Base-by-base conservation (phyloP, 2,797 vertebrate species). In the Gallirallus australis region DNA sequence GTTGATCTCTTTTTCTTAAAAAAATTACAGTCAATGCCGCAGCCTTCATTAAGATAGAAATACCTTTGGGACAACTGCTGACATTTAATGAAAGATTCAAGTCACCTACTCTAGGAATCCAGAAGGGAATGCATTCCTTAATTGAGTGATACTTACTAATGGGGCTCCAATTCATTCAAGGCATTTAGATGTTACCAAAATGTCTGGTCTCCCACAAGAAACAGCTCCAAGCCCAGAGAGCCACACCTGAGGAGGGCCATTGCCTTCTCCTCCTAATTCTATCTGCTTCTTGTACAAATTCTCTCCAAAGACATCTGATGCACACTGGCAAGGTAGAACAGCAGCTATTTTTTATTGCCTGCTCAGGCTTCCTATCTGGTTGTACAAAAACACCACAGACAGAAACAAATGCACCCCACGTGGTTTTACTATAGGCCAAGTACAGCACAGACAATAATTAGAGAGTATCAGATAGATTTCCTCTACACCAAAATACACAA, bases 61-160 rank as follows among this genome's bases (percentile, higher is more conserved):
- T 48, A 35, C 81, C 66, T 71, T 33, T 27, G 57, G 77, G 94
- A 78, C 39, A 35, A 28, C 60, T 23, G 24, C 60, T 90, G 72
- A 50, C 21, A 6, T 42, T 82, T 85, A 59, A 85, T 60, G 60
- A 92, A 92, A 91, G 28, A 91, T 21, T 93, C 64, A 50, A 83
- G 71, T 66, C 52, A 72, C 65, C 78, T 90, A 72, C 68, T 77
- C 76, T 13, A 77, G 35, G 52, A 85, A 95, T 35, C 21, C 93
- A 48, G 56, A 68, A 72, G 71, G 81, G 93, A 93, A 91, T 85
- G 79, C 12, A 15, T 70, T 57, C 39, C 28, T 87, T 94, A 93
- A 93, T 63, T 92, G 60, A 89, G 87, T 56, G 68, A 76, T 80
- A 27, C 64, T 95, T 80, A 50, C 82, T 91, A 77, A 82, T 70